Percentiles rank a stretch among this genome's conserved stretches.
Evolutionary conservation across 1,140 invertebrate genomes (phyloP).

Genomic region (Galendromus occidentalis): DNA sequence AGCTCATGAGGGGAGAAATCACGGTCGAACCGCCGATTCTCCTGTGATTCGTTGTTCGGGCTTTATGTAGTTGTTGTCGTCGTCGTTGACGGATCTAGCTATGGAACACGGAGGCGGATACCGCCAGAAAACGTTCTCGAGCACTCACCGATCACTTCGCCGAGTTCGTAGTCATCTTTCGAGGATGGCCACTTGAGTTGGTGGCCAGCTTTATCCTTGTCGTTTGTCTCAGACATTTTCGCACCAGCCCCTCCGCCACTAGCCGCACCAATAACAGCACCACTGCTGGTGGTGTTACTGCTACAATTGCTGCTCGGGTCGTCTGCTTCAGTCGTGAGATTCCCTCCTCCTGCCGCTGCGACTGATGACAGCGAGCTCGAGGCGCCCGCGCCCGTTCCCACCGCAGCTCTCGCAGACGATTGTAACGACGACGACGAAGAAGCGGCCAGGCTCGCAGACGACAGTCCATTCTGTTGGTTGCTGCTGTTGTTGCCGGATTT

Average conservation of each 20-base stretch:
- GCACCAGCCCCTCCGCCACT: not conserved
- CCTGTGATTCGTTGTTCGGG: no score
- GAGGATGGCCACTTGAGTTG: slow-evolving; percentile 53
- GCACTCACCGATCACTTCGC: slow-evolving; percentile 71
- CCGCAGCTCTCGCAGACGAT: not conserved
- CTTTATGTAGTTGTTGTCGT: no score
- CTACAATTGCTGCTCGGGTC: not conserved
- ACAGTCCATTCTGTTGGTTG: not conserved
- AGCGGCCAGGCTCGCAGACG: not conserved
- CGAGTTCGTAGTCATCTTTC: slow-evolving; percentile 79
- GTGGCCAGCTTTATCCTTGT: not conserved
- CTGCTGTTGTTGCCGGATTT: not conserved
- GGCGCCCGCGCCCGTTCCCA: not conserved
- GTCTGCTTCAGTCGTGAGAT: not conserved
- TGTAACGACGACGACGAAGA: not conserved
- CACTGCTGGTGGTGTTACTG: not conserved
- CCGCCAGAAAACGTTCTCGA: not conserved
- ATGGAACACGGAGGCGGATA: no score
- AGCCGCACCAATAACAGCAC: not conserved
- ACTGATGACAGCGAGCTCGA: not conserved
- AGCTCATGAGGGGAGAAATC: no score
- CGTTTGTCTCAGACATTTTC: not conserved
- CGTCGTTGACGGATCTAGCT: no score
- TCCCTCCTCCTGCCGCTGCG: not conserved
- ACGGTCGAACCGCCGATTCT: no score